Conservation (phyloP, 2,888 invertebrate species). For the Lydus trimaculatus region DNA sequence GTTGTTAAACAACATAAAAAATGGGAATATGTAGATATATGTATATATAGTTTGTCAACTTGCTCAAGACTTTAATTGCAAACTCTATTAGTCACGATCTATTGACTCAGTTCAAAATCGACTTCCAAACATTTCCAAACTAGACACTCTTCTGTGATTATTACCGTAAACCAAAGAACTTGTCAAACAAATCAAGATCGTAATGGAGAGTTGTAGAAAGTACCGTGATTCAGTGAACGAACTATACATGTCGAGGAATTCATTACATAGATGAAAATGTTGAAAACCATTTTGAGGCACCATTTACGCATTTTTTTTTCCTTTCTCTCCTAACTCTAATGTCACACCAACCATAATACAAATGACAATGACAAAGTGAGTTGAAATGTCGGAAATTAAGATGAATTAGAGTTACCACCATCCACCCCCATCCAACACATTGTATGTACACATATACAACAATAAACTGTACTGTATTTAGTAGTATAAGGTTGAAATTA, state of each 20-base stretch:
- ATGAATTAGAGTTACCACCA: constrained; percentile 46
- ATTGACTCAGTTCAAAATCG: too few relatives aligned
- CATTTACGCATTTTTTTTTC: background rate
- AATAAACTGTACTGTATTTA: background rate
- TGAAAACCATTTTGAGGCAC: background rate
- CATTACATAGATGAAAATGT: background rate
- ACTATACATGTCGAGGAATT: background rate
- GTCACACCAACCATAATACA: constrained; percentile 33
- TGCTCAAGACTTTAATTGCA: too few relatives aligned
- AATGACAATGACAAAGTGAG: constrained; percentile 55
- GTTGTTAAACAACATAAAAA: background rate
- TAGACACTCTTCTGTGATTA: too few relatives aligned
- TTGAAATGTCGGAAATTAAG: constrained; percentile 54
- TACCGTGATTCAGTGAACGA: too few relatives aligned
- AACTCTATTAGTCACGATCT: too few relatives aligned
- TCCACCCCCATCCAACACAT: constrained; percentile 1
- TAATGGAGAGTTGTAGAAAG: too few relatives aligned
- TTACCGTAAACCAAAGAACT: too few relatives aligned
- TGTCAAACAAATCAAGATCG: too few relatives aligned
- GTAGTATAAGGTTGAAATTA: constrained; percentile 9
- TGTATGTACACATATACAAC: background rate
- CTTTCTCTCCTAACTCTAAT: background rate
- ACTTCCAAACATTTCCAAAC: too few relatives aligned
- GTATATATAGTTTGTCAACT: too few relatives aligned
- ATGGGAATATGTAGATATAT: too few relatives aligned